Base-by-base conservation (phyloP, 2,888 invertebrate species). In the Sinohyriopsis cumingii region DNA sequence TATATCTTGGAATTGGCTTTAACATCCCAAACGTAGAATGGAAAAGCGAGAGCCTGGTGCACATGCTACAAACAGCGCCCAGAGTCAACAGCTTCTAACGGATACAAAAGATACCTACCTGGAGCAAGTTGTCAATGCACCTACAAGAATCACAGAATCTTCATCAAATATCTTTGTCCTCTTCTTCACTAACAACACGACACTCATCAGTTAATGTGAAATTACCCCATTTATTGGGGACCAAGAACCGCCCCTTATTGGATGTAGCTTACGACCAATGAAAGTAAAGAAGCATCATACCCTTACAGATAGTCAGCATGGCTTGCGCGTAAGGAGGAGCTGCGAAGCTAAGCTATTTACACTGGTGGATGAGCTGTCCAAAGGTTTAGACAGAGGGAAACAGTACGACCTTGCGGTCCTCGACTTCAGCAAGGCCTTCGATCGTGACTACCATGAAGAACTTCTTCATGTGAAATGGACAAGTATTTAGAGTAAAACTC, bases 371-470 rank as follows among this genome's bases (percentile, higher is more conserved):
- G 69, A 67, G 61, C 60, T 69, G 6, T 59, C 67, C 4, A n/a
- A 33, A n/a, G 54, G 67, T 18, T 56, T 72, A 3, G 69, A 72
- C 67, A 68, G 55, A 61, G 56, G 55, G 22, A 61, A 45, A 24
- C 68, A 71, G 63, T 66, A 65, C 18, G 67, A 74, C 63, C 66
- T 64, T 59, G 60, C 63, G 24, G 59, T 68, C 24, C 33, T 71
- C 6, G 67, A 66, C 55, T 74, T 67, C 45, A 69, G 65, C 57
- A 72, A 66, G 55, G 69, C 72, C 19, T 69, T 67, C 55, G 69
- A 66, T 56, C 54, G 63, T 4, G 72, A 61, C 7, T 53, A 56
- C 12, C 69, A 72, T 59, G n/a, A 64, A 55, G 20, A 67, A 15
- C 55, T 68, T 18, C 18, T 69, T n/a, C 57, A 66, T 33, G 7